Evolutionary conservation across 2,797 vertebrate species (phyloP), one percentile per base, ranked within the genome.

Genomic region (Phylloscopus collybita): DNA sequence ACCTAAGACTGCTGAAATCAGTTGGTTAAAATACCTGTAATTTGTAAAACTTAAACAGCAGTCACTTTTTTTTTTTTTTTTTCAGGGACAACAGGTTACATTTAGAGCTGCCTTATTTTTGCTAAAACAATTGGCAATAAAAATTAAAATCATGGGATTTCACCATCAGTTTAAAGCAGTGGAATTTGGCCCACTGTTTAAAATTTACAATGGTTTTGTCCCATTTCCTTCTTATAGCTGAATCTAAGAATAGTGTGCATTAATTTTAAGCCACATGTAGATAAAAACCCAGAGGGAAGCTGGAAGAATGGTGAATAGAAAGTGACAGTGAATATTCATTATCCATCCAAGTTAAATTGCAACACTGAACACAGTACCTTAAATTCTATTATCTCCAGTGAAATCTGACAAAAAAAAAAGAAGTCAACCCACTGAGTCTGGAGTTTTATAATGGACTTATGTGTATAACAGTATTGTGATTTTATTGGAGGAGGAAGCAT

Each of bases 311-410:
- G 16, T 60, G 51, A 74, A 45, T 49, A 49, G 47, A 72, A 79
- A 93, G 59, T 53, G 56, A 86, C 66, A 86, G 66, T 70, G 82
- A 89, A 81, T 92, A 93, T 93, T 79, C 72, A 92, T 86, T 88
- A 90, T 44, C 60, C 56, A 29, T n/a, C 75, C 66, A 84, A 95
- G 91, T 95, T 65, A 80, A 93, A 71, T 47, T 72, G 61, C 70
- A 70, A 44, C 66, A 60, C 32, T 50, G 57, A 85, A 67, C 71
- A 64, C 17, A 51, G 29, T 29, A 71, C 16, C 67, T 71, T 91
- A 83, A 87, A 80, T 90, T 90, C 59, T 69, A 70, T 80, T 93
- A 80, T 19, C 47, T 36, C 73, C 36, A 60, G 56, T 70, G 36
- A 86, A 90, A 92, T 74, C 54, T 86, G 76, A 64, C 50, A 50